Evolutionary conservation across 1,140 invertebrate genomes (phyloP), one percentile per base, ranked within the genome.

Genomic region (Aphelinus certus): DNA sequence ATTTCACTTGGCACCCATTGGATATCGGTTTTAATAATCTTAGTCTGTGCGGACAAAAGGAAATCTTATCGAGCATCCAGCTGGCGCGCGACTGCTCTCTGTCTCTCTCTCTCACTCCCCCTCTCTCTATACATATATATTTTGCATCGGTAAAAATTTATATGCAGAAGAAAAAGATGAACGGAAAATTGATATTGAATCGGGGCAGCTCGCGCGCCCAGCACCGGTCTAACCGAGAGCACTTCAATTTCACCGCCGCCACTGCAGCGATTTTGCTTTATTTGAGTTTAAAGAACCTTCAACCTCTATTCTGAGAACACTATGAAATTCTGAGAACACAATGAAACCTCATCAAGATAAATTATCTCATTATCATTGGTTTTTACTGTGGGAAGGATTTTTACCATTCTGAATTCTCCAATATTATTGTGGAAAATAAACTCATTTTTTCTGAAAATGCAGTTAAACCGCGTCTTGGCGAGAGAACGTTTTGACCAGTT

Each of bases 21-120:
- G 48, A 62, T 71, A 70, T 70, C 67, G 68, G 58, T 71, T 71
- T 69, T 71, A 71, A 71, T 71, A 60, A 69, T 69, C 67, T 45
- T 2, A 42, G 46, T 9, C 45, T 5, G 26, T 26, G 10, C 10
- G 4, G 56, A 26, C 2, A 48, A 64, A 49, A 49, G 56, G 5
- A 69, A 60, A 67, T 67, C 53, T 67, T 67, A 56, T 67, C 53
- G 65, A 57, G 65, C 57, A 67, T 67, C 53, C 53, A 56, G 53
- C 65, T 67, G 65, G 53, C 53, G 53, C 53, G 47, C 7, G 3
- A 47, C 43, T 47, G 1, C 26, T 26, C 26, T 26, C 26, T 26
- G 26, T 26, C 26, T 26, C 26, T 26, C 26, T 26, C 26, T 26
- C 26, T 26, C 26, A 26, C 26, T 26, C 26, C 26, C 26, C 26